Conservation (phyloP, 2,888 invertebrate genomes). For the Tachina fera region DNA sequence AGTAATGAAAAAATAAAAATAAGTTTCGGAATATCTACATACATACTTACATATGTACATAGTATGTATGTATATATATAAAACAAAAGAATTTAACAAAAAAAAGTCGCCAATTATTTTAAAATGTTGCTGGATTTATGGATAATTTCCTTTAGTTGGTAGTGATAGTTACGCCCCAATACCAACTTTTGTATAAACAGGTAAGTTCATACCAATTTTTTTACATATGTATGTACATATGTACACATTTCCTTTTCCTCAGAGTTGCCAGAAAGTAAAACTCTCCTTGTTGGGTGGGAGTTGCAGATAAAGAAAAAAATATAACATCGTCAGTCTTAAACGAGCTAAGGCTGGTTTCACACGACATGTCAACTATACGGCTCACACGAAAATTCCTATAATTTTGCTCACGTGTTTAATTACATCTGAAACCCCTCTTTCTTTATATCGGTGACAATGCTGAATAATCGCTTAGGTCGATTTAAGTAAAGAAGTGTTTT, state of each 20-base stretch:
- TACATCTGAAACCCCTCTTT: too few relatives aligned
- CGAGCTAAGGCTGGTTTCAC: too few relatives aligned
- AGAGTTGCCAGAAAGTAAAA: slow-evolving; percentile 49
- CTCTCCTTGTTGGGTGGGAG: background rate
- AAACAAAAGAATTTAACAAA: slow-evolving; percentile 41
- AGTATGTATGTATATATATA: background rate
- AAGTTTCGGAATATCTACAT: background rate
- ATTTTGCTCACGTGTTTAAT: too few relatives aligned
- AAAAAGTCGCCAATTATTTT: slow-evolving; percentile 57
- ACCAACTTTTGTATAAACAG: slow-evolving; percentile 44
- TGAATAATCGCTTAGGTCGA: background rate
- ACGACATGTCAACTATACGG: too few relatives aligned
- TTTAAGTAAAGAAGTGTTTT: background rate
- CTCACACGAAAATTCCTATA: too few relatives aligned
- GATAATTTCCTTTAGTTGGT: slow-evolving; percentile 30
- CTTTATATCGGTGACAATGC: background rate
- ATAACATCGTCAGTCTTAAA: too few relatives aligned
- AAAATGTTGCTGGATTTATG: slow-evolving; percentile 55
- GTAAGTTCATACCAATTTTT: slow-evolving; percentile 49
- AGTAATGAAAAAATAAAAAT: slow-evolving; percentile 42
- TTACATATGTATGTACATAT: background rate
- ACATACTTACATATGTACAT: too few relatives aligned
- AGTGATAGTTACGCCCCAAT: slow-evolving; percentile 67
- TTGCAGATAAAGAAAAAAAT: background rate
- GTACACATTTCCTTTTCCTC: slow-evolving; percentile 13